Base-by-base conservation (phyloP, 2,797 vertebrate genomes). In the Crenuchus spilurus region DNA sequence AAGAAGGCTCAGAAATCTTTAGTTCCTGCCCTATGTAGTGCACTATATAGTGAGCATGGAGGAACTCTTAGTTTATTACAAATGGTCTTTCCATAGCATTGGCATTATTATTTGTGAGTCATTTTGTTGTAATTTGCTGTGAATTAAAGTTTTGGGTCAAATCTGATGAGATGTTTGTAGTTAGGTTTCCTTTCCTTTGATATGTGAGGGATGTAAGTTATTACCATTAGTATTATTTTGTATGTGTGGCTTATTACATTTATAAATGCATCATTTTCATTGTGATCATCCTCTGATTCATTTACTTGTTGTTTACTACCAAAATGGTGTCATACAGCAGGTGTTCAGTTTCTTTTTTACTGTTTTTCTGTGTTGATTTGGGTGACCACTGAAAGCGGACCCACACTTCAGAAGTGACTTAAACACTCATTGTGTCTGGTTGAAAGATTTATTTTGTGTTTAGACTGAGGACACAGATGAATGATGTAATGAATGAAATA, bases 381-480 rank as follows among this genome's bases (percentile, higher is more conserved):
- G 65, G 73, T 69, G 65, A 55, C 73, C 65, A 44, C 65, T 69
- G 35, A 69, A 69, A 75, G 65, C 35, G 65, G 65, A 42, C 73
- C 55, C 65, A 26, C 35, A 62, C 55, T 75, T 75, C 5, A 62
- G 62, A 69, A 75, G 60, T 63, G 60, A 42, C 37, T 41, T 3
- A 28, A 44, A 28, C 58, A 26, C 37, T 35, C n/a, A 26, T 39
- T 44, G 37, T 60, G 54, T 6, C 6, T 33, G n/a, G 35, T 11
- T n/a, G 1, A 16, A 33, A 57, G 31, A n/a, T 11, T 33, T 31
- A 35, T 39, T 61, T 61, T 24, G 31, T 18, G 18, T 57, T 4
- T 28, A 54, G 26, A 7, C 52, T 31, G n/a, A 37, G 31, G 31
- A n/a, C 18, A 22, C 37, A 63, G 22, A 42, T 16, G 13, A 41